Base-by-base conservation (phyloP, 2,797 vertebrate genomes). In the Diplodus puntazzo region DNA sequence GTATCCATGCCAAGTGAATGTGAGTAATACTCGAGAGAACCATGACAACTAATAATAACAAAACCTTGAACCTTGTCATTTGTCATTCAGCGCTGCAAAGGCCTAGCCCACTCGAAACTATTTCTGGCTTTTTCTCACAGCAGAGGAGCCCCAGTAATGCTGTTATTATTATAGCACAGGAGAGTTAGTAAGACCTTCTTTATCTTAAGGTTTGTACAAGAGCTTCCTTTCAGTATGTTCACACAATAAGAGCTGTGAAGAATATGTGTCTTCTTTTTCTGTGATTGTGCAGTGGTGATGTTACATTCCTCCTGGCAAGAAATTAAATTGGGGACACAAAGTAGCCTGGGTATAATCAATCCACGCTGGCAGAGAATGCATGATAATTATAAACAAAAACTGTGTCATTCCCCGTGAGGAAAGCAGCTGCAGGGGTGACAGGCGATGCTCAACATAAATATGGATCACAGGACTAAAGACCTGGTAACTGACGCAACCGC, bases 381-480 rank as follows among this genome's bases (percentile, higher is more conserved):
- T 72, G 90, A 92, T 92, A 89, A 92, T 90, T 92, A 88, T 92
- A 91, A 92, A 91, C 91, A 92, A 90, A 92, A 91, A 88, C 87
- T 83, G 86, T 92, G 88, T 93, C 89, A 83, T 89, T 91, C 85
- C 87, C 84, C n/a, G 46, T 49, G 83, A 90, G 86, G 82, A 69
- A 82, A 87, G 91, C 85, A 88, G 85, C 89, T 87, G 89, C 91
- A 80, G 83, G 83, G 90, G 84, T 83, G 89, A 92, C 86, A 87
- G 85, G 89, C 73, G 49, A 77, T 67, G 85, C 85, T 75, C 75
- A 83, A 83, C 89, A 93, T 92, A 88, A 93, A 94, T 94, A 92
- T 92, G 89, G 90, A 94, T 91, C 89, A 82, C 84, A 83, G 84
- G 86, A 86, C 85, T 80, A 43, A 73, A 88, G 89, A 91, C 78